A percentile compares a stretch with the other conserved stretches of the same genome.
Conservation (phyloP, 2,888 invertebrate genomes). For the Diabrotica balteata region DNA sequence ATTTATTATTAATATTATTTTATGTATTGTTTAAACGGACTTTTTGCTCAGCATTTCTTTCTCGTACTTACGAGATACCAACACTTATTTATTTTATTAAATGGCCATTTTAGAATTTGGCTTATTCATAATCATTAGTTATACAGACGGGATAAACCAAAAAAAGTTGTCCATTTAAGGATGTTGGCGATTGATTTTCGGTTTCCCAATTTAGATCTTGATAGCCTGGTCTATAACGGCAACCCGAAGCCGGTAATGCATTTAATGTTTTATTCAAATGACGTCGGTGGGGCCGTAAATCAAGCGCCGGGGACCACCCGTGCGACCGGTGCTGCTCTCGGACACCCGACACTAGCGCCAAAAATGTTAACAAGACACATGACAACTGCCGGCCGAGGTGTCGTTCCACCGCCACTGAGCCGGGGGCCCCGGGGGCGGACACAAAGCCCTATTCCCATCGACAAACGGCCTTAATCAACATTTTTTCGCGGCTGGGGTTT, state of each 20-base stretch:
- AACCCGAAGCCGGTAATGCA: constrained; percentile 34
- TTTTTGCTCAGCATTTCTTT: no score
- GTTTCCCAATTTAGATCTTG: no score
- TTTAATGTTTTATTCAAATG: constrained; percentile 57
- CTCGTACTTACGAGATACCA: no score
- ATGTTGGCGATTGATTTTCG: no score
- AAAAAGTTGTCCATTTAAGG: neutral
- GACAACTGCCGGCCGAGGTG: constrained; percentile 56
- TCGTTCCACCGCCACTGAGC: constrained; percentile 29
- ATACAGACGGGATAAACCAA: neutral
- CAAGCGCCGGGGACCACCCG: constrained; percentile 57
- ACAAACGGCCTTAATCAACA: constrained; percentile 22
- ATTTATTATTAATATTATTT: no score
- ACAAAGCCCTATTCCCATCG: constrained; percentile 9
- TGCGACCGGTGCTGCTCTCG: constrained; percentile 55
- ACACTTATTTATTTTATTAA: no score
- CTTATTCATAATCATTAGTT: neutral
- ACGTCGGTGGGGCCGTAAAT: constrained; percentile 59
- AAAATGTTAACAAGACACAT: constrained; percentile 63
- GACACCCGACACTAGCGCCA: constrained; percentile 61
- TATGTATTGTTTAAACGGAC: no score
- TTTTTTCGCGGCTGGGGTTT: constrained; percentile 16
- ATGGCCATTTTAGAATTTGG: no score
- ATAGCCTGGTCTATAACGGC: constrained; percentile 8
- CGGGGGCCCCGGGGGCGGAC: constrained; percentile 12